phyloP scores from a whole-genome alignment of 2,113 vertebrate genomes.

The Ptyas mucosa region DNA sequence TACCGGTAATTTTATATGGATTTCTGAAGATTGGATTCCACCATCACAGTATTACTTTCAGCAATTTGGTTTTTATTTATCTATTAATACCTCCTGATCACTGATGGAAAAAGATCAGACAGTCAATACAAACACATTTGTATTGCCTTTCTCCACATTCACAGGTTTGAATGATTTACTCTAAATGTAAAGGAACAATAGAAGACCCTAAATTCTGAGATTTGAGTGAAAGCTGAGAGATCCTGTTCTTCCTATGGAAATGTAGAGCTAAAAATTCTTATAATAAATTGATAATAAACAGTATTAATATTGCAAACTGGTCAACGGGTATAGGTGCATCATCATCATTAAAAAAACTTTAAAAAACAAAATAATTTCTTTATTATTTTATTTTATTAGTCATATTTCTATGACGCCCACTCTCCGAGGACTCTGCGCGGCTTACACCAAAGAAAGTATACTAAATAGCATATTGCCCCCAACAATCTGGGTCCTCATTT shows the following conservation, averaged over 20 bases:
- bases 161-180: background rate
- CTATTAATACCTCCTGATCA: background rate
- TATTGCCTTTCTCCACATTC: too few relatives aligned
- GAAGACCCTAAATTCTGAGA: background rate
- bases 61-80: background rate
- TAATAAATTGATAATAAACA: background rate
- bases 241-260: background rate
- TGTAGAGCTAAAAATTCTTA: background rate
- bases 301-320: background rate
- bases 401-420: too few relatives aligned
- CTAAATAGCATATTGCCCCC: too few relatives aligned
- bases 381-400: too few relatives aligned
- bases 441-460: too few relatives aligned
- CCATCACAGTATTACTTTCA: background rate
- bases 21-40: background rate
- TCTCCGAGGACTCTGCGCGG: too few relatives aligned
- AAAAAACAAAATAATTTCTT: background rate
- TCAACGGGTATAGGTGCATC: background rate
- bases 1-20: background rate
- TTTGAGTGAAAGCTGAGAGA: background rate
- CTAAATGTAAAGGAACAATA: background rate
- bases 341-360: background rate
- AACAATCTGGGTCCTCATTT: too few relatives aligned
- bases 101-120: background rate
- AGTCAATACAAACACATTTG: background rate